Percentiles rank a stretch among this genome's conserved stretches.
Conservation (phyloP, 2,113 vertebrate genomes). For the Manacus vitellinus region DNA sequence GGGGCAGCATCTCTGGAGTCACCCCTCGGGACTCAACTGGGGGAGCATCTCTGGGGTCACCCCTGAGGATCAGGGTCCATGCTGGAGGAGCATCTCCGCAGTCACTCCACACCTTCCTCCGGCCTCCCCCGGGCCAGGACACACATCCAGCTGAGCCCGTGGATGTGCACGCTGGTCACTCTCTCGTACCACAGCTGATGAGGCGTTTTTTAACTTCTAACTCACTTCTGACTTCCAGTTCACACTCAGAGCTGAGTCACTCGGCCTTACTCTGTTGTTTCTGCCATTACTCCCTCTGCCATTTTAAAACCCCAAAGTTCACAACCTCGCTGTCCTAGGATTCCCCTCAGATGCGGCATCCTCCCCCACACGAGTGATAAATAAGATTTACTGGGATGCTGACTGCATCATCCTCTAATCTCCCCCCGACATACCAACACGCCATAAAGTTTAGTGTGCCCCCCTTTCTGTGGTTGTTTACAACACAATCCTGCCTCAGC, state of each 20-base stretch:
- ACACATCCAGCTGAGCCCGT: too few species aligned
- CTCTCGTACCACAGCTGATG: background rate
- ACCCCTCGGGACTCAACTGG: too few species aligned
- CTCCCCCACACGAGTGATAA: slow-evolving; percentile 24
- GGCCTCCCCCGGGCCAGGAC: too few species aligned
- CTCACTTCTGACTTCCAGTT: background rate
- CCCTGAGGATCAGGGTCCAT: too few species aligned
- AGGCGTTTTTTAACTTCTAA: background rate
- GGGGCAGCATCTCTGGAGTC: too few species aligned
- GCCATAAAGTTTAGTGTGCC: slow-evolving; percentile 73
- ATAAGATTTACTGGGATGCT: slow-evolving; percentile 58
- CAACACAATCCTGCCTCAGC: slow-evolving; percentile 73
- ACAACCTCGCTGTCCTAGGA: slow-evolving; percentile 57
- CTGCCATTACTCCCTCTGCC: background rate
- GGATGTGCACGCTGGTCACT: background rate
- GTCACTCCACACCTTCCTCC: too few species aligned
- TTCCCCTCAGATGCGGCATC: slow-evolving; percentile 40
- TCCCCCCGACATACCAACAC: slow-evolving; percentile 56
- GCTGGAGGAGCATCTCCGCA: too few species aligned
- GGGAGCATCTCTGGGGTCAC: too few species aligned
- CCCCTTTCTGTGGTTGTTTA: slow-evolving; percentile 69
- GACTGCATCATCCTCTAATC: slow-evolving; percentile 53
- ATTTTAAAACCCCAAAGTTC: slow-evolving; percentile 54
- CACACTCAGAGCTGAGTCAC: background rate
- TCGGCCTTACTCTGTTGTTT: background rate